A percentile compares a stretch with the other conserved stretches of the same genome.
Evolutionary conservation across 2,888 invertebrate genomes (phyloP).

Genomic region (Amphipyra berbera): DNA sequence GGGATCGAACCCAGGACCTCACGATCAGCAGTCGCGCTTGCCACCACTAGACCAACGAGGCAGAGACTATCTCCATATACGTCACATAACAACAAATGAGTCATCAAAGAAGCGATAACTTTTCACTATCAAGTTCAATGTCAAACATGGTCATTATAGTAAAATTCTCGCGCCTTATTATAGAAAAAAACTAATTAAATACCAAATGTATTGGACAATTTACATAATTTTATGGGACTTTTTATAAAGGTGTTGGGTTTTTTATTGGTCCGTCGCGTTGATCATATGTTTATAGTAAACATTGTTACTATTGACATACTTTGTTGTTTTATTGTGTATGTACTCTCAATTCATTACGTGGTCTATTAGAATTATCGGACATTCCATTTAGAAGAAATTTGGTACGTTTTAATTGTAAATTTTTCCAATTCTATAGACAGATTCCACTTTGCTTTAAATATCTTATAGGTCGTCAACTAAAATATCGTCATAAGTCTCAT

Average conservation of each 20-base stretch:
- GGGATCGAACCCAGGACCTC: no score
- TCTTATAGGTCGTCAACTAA: background rate
- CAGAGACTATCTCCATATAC: background rate
- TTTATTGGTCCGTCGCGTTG: slow-evolving; percentile 45
- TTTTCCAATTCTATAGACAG: no score
- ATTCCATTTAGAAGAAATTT: no score
- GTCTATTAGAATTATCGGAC: no score
- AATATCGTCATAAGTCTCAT: no score
- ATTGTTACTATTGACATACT: slow-evolving; percentile 28
- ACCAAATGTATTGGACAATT: slow-evolving; percentile 40
- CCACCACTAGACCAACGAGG: no score
- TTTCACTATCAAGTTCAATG: slow-evolving; percentile 33
- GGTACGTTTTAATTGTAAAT: no score
- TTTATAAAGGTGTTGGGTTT: slow-evolving; percentile 32
- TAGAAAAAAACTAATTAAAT: slow-evolving; percentile 42
- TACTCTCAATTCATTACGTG: background rate
- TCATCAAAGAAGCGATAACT: slow-evolving; percentile 25
- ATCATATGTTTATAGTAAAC: slow-evolving; percentile 43
- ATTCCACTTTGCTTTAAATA: background rate
- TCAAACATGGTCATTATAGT: slow-evolving; percentile 28
- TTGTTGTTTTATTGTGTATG: slow-evolving; percentile 13
- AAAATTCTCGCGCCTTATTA: slow-evolving; percentile 14
- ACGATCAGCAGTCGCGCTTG: no score
- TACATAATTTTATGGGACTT: slow-evolving; percentile 54
- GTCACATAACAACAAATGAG: slow-evolving; percentile 12